Conservation (phyloP, 2,888 invertebrate genomes). For the Crossocerus cetratus region DNA sequence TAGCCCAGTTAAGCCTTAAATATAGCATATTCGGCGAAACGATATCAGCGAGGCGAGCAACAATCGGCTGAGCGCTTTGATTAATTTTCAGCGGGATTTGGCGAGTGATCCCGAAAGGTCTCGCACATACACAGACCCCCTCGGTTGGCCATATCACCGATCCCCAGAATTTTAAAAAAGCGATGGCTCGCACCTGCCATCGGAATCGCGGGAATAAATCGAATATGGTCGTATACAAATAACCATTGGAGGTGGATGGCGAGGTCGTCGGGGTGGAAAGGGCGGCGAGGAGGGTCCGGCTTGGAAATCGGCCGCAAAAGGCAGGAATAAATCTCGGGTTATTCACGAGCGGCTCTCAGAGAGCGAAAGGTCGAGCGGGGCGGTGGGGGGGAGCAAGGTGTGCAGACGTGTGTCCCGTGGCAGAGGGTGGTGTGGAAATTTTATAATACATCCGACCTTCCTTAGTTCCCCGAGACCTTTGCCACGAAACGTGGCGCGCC, state of each 20-base stretch:
- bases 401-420: constrained; percentile 17
- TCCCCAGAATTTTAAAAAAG: neutral
- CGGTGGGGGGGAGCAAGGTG: neutral
- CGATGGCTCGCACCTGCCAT: neutral
- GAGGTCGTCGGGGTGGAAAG: too few species aligned
- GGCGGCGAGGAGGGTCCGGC: constrained; percentile 6
- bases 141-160: neutral
- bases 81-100: too few species aligned
- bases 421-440: constrained; percentile 39
- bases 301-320: neutral
- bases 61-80: too few species aligned
- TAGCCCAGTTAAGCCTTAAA: too few species aligned
- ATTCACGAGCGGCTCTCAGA: constrained; percentile 47
- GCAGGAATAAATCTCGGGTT: constrained; percentile 54
- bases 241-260: neutral
- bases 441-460: constrained; percentile 53
- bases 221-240: neutral
- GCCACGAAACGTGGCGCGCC: constrained; percentile 13
- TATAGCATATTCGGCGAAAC: too few species aligned
- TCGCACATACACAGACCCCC: neutral
- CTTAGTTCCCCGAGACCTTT: constrained; percentile 1
- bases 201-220: constrained; percentile 2
- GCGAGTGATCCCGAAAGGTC: too few species aligned
- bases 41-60: too few species aligned
- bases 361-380: constrained; percentile 38